phyloP scores from a whole-genome alignment of 2,888 invertebrate genomes.

The Rotaria magnacalcarata region DNA sequence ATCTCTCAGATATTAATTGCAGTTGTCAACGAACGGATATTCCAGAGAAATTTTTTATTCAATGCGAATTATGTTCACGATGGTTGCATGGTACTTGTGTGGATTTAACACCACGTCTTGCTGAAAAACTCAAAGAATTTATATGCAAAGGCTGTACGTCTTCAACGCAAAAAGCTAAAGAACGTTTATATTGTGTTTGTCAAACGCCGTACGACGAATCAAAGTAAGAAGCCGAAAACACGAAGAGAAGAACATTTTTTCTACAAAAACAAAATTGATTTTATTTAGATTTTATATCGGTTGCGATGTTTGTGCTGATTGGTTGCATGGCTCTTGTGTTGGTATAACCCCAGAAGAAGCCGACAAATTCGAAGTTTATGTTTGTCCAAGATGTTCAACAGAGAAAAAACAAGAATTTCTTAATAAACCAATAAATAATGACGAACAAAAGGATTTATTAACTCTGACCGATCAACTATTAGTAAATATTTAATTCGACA shows the following conservation, averaged over 20 bases:
- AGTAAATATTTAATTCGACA: slow-evolving; percentile 78
- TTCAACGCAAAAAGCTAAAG: slow-evolving; percentile 13
- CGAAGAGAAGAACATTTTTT: neutral
- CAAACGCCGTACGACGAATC: slow-evolving; percentile 89
- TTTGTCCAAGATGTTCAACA: slow-evolving; percentile 61
- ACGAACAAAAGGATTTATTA: slow-evolving; percentile 60
- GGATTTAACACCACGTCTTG: slow-evolving; percentile 58
- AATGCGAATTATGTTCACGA: slow-evolving; percentile 91
- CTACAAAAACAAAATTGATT: no score
- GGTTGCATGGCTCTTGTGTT: slow-evolving; percentile 97
- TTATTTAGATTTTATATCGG: slow-evolving; percentile 81
- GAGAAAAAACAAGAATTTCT: slow-evolving; percentile 50
- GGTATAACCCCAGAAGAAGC: slow-evolving; percentile 86
- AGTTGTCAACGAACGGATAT: neutral
- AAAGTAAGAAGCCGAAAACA: slow-evolving; percentile 64
- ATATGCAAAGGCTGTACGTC: neutral
- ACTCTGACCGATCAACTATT: slow-evolving; percentile 70
- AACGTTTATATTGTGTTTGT: slow-evolving; percentile 75
- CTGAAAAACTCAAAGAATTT: slow-evolving; percentile 7
- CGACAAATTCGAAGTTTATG: slow-evolving; percentile 79
- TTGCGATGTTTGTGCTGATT: slow-evolving; percentile 92
- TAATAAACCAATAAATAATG: slow-evolving; percentile 12
- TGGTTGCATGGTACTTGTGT: slow-evolving; percentile 99
- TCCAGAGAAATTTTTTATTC: slow-evolving; percentile 77
- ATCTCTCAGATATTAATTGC: neutral